A percentile compares a stretch with the other conserved stretches of the same genome.
These are phyloP conservation scores for Mola mola DNA, from an alignment of 2,113 vertebrate genomes.

Conservation along the genomic window DNA sequence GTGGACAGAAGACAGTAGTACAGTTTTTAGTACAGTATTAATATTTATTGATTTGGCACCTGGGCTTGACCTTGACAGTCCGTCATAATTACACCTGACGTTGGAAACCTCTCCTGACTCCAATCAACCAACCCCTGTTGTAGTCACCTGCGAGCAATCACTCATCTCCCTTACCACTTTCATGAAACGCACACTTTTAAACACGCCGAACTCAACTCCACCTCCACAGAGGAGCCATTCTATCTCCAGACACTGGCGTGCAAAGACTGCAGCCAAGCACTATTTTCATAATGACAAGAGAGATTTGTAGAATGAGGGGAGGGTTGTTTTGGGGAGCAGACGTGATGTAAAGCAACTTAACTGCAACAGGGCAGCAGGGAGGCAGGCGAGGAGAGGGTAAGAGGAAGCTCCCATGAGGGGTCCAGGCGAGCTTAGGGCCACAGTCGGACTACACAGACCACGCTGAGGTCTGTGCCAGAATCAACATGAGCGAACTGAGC, in stretches of 20 bases:
- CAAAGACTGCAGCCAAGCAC: conserved; percentile 55
- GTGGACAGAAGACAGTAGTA: no score
- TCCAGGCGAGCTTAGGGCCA: conserved; percentile 44
- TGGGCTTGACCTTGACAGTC: conserved; percentile 37
- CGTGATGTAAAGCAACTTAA: conserved; percentile 79
- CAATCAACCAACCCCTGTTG: conserved; percentile 2
- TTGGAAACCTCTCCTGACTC: conserved; percentile 41
- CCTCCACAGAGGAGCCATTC: conserved; percentile 66
- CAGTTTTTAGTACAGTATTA: no score
- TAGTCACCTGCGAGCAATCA: conserved; percentile 73
- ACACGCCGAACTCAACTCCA: conserved; percentile 15
- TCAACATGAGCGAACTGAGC: conserved; percentile 62
- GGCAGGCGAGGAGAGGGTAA: conserved; percentile 30
- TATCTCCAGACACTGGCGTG: conserved; percentile 57
- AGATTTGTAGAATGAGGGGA: conserved; percentile 59
- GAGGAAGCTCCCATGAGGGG: conserved; percentile 59
- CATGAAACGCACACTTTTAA: conserved; percentile 38
- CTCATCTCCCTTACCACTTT: conserved; percentile 45
- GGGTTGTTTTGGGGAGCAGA: conserved; percentile 63
- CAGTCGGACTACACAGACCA: conserved; percentile 64
- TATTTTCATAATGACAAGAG: conserved; percentile 75
- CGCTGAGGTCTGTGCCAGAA: conserved; percentile 57
- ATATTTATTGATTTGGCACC: conserved; percentile 22
- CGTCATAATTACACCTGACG: conserved; percentile 55
- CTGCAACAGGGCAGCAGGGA: conserved; percentile 51